Percentiles rank a stretch among this genome's conserved stretches.
Evolutionary conservation across 2,888 invertebrate genomes (phyloP).

Genomic region (Thymelicus acteon): DNA sequence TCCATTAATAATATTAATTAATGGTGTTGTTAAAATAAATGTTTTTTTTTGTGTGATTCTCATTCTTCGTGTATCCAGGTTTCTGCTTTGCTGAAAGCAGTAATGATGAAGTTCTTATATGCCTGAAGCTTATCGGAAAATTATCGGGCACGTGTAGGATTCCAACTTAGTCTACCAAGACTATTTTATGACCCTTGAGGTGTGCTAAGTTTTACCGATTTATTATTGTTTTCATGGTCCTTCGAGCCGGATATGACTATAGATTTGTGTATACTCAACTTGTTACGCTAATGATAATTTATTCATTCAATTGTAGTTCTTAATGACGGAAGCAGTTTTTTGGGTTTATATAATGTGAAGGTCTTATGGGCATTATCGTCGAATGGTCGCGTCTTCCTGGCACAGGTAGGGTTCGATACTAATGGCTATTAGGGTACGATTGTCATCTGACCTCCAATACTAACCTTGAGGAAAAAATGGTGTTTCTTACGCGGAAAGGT

Average conservation of each 20-base stretch:
- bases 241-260: neutral
- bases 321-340: slow-evolving; percentile 18
- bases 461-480: slow-evolving; percentile 9
- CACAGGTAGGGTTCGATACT: slow-evolving; percentile 30
- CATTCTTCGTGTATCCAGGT: too few relatives aligned
- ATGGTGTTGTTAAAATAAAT: too few relatives aligned
- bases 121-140: too few relatives aligned
- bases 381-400: slow-evolving; percentile 23
- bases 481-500: slow-evolving; percentile 9
- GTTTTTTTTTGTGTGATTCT: too few relatives aligned
- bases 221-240: neutral
- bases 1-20: too few relatives aligned
- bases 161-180: neutral
- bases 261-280: neutral
- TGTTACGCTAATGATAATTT: neutral
- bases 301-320: neutral
- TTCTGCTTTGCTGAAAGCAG: too few relatives aligned
- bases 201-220: neutral
- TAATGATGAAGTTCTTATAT: too few relatives aligned
- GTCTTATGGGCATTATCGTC: slow-evolving; percentile 23
- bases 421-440: slow-evolving; percentile 18
- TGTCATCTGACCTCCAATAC: slow-evolving; percentile 24
- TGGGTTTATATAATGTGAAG: slow-evolving; percentile 22
- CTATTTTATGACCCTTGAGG: neutral
- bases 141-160: neutral